Evolutionary conservation across 2,888 invertebrate species (phyloP).

Genomic region (Cosmia trapezina): DNA sequence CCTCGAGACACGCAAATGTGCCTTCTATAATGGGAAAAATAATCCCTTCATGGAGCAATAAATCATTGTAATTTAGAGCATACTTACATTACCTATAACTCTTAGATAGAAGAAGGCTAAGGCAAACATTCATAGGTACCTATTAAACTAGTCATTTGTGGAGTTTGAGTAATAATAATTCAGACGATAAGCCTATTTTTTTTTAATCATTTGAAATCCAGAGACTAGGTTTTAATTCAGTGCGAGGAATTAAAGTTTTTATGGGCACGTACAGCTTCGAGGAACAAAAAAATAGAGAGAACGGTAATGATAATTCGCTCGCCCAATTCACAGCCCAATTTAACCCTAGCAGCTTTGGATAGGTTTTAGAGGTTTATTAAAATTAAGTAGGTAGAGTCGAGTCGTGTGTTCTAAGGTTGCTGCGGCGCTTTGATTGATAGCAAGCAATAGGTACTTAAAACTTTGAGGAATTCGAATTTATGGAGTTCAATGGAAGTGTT

Average conservation of each 20-base stretch:
- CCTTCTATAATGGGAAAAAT: slow-evolving; percentile 69
- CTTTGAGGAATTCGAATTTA: background rate
- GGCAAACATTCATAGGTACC: slow-evolving; percentile 32
- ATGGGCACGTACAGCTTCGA: background rate
- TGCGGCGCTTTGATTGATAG: background rate
- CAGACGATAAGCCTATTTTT: slow-evolving; percentile 10
- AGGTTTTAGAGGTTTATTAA: background rate
- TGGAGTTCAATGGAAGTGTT: slow-evolving; percentile 3
- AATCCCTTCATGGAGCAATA: slow-evolving; percentile 60
- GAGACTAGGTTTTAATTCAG: slow-evolving; percentile 1
- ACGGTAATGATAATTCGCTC: background rate
- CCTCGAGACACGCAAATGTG: slow-evolving; percentile 60
- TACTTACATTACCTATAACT: slow-evolving; percentile 64
- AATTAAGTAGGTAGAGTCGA: background rate
- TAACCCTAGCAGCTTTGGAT: background rate
- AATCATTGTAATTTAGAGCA: slow-evolving; percentile 78
- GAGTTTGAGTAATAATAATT: slow-evolving; percentile 24
- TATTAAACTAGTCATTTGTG: slow-evolving; percentile 35
- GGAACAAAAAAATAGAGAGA: background rate
- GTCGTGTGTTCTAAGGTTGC: background rate
- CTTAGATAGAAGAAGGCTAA: slow-evolving; percentile 28
- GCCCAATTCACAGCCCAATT: no score
- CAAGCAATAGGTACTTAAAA: background rate
- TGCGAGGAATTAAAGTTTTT: slow-evolving; percentile 16
- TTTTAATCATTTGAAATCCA: background rate